These are phyloP conservation scores for Pseudochirops corinnae DNA, from an alignment of 2,797 vertebrate genomes.

Conservation along the genomic window DNA sequence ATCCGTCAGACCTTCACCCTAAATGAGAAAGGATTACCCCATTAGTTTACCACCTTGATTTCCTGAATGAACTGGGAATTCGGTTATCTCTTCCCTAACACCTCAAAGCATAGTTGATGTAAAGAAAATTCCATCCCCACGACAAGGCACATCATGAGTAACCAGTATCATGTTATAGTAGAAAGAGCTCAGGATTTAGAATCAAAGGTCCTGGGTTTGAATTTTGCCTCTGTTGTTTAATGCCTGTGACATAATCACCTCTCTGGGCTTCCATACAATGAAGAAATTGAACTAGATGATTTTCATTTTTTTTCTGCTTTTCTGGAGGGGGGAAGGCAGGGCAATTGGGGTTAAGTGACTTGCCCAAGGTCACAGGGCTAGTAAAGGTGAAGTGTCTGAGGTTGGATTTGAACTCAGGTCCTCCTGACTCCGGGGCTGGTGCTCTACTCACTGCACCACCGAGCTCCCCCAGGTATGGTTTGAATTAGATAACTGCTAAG, in stretches of 20 bases:
- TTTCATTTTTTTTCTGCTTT: no score
- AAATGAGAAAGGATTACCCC: background rate
- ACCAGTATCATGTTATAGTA: background rate
- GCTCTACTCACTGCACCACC: background rate
- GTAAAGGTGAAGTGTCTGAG: no score
- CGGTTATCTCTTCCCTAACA: background rate
- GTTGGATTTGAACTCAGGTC: no score
- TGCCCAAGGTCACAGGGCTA: no score
- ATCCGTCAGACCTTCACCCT: slow-evolving; percentile 74
- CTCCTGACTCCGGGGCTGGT: no score
- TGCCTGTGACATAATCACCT: background rate
- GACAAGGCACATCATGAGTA: background rate
- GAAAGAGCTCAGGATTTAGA: background rate
- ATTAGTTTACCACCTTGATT: background rate
- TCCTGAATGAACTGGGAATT: background rate
- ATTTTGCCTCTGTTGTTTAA: background rate
- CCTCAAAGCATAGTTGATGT: background rate
- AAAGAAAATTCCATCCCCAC: background rate
- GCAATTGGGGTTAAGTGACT: no score
- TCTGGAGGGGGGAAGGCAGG: no score
- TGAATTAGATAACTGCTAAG: no score
- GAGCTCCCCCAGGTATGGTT: no score
- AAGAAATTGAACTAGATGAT: background rate
- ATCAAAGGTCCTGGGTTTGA: background rate
- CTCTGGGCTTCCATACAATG: background rate